phyloP scores from a whole-genome alignment of 2,888 invertebrate species.

The Rhaphigaster nebulosa region DNA sequence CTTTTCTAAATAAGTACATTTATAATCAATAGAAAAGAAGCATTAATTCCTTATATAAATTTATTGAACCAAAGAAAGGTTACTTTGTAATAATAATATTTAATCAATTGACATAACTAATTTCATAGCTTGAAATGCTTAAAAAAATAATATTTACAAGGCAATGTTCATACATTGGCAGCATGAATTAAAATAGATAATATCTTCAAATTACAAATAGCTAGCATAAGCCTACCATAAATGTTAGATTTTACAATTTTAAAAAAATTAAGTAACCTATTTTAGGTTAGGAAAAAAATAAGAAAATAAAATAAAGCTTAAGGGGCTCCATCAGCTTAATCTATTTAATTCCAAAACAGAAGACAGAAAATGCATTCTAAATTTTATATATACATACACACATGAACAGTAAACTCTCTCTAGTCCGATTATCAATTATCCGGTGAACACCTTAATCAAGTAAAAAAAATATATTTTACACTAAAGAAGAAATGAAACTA shows the following conservation, averaged over 20 bases:
- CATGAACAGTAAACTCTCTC: neutral
- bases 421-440: neutral
- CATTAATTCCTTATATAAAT: neutral
- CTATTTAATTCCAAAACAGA: neutral
- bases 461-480: no score
- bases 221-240: slow-evolving; percentile 35
- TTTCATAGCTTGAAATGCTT: slow-evolving; percentile 30
- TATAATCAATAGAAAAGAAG: slow-evolving; percentile 21
- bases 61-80: slow-evolving; percentile 2
- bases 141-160: slow-evolving; percentile 42
- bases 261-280: slow-evolving; percentile 30
- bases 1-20: slow-evolving; percentile 24
- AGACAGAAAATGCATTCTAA: slow-evolving; percentile 8
- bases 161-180: slow-evolving; percentile 28
- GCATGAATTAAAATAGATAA: slow-evolving; percentile 31
- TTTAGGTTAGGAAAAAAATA: slow-evolving; percentile 9
- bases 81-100: neutral
- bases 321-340: slow-evolving; percentile 35
- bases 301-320: slow-evolving; percentile 6
- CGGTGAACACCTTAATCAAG: neutral
- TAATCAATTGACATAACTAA: slow-evolving; percentile 42
- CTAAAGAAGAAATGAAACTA: neutral
- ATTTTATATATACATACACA: neutral
- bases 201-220: slow-evolving; percentile 21
- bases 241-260: neutral